phyloP scores from a whole-genome alignment of 2,113 vertebrate genomes.

The Gobiocypris rarus region DNA sequence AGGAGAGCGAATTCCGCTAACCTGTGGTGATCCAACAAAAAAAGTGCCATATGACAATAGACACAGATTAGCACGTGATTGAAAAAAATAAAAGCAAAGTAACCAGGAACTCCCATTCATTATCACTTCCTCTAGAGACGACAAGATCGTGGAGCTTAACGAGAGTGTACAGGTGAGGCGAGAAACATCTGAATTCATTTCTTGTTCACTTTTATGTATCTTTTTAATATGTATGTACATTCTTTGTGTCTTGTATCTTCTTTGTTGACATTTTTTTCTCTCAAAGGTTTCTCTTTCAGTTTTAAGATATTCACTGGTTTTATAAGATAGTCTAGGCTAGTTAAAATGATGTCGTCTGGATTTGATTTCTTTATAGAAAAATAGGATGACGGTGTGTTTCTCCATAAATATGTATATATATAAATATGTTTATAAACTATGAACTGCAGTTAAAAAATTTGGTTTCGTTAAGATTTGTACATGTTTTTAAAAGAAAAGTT shows the following conservation, averaged over 20 bases:
- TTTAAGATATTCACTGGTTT: neutral
- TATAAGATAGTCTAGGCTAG: too few species aligned
- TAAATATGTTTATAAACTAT: too few species aligned
- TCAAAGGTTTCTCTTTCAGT: neutral
- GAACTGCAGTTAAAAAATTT: too few species aligned
- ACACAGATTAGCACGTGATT: constrained; percentile 16
- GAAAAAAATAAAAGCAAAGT: constrained; percentile 24
- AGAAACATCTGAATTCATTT: neutral
- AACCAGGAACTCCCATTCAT: constrained; percentile 1
- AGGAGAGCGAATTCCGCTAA: too few species aligned
- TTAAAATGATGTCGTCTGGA: too few species aligned
- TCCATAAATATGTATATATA: too few species aligned
- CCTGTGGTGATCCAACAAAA: neutral
- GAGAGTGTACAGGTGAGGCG: constrained; percentile 13
- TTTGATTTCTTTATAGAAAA: neutral
- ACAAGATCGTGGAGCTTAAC: neutral
- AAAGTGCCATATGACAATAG: neutral
- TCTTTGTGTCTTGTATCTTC: neutral
- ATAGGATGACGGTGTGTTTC: too few species aligned
- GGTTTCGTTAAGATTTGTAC: accelerated
- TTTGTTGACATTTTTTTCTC: neutral
- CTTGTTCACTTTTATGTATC: neutral
- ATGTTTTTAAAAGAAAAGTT: too few species aligned
- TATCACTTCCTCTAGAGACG: neutral
- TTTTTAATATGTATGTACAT: too few species aligned